Evolutionary conservation across 2,888 invertebrate genomes (phyloP).

Genomic region (Ernsta delagoae): DNA sequence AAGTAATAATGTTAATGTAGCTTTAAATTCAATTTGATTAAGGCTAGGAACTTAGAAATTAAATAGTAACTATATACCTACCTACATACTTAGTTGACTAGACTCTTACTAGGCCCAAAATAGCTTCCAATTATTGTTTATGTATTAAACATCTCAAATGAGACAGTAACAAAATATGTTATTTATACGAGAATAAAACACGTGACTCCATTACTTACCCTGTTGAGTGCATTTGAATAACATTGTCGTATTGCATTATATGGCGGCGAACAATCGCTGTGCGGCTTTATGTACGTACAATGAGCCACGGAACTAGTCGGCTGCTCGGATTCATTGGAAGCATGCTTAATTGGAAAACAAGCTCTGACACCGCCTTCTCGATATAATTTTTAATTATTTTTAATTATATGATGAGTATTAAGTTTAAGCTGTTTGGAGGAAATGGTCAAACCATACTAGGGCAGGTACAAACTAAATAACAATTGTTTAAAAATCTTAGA

Average conservation of each 20-base stretch:
- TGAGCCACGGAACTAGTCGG: slow-evolving; percentile 9
- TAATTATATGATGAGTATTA: too few species aligned
- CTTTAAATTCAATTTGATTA: neutral
- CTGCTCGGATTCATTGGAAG: slow-evolving; percentile 17
- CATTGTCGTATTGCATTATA: slow-evolving; percentile 22
- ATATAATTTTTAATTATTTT: neutral
- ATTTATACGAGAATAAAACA: slow-evolving; percentile 17
- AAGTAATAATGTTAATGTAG: neutral
- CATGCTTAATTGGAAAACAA: slow-evolving; percentile 4
- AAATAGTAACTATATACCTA: too few species aligned
- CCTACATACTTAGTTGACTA: too few species aligned
- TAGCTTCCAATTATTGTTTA: neutral
- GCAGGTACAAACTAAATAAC: too few species aligned
- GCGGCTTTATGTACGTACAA: slow-evolving; percentile 24
- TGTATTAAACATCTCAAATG: neutral
- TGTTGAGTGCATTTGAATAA: slow-evolving; percentile 24
- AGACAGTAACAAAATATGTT: neutral
- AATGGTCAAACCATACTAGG: too few species aligned
- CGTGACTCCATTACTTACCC: slow-evolving; percentile 20
- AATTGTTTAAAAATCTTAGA: too few species aligned
- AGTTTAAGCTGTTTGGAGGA: too few species aligned
- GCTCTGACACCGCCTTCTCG: neutral
- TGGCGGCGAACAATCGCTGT: slow-evolving; percentile 6
- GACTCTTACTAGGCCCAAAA: too few species aligned
- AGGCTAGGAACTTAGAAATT: too few species aligned